phyloP scores from a whole-genome alignment of 2,113 vertebrate species.

The Scomber japonicus region DNA sequence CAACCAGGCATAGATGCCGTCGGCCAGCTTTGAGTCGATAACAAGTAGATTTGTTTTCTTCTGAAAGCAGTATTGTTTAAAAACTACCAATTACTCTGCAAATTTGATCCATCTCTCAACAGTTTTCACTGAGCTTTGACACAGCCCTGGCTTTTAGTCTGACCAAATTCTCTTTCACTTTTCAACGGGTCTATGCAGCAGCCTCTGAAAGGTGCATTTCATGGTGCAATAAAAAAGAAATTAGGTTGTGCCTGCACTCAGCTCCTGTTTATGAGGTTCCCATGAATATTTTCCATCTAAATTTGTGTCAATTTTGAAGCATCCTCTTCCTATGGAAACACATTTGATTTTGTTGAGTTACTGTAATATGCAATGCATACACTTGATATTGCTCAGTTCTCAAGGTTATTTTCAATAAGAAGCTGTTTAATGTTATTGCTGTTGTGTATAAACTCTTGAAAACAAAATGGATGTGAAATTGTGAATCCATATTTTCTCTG shows the following conservation, averaged over 20 bases:
- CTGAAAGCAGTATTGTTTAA: conserved; percentile 71
- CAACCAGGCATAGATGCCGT: conserved; percentile 62
- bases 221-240: conserved; percentile 61
- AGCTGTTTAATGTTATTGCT: conserved; percentile 15
- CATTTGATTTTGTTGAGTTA: conserved; percentile 32
- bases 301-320: conserved; percentile 57
- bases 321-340: conserved; percentile 33
- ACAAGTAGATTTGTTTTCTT: conserved; percentile 77
- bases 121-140: conserved; percentile 42
- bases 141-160: background rate
- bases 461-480: conserved; percentile 7
- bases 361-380: conserved; percentile 22
- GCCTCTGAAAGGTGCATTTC: conserved; percentile 45
- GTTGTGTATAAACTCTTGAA: conserved; percentile 14
- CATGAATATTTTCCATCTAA: conserved; percentile 65
- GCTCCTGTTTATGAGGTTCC: conserved; percentile 50
- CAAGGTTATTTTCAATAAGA: conserved; percentile 38
- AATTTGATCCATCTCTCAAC: conserved; percentile 68
- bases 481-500: background rate
- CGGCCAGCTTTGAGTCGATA: conserved; percentile 62
- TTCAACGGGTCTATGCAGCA: background rate
- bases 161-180: conserved; percentile 4
- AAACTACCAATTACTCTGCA: conserved; percentile 65
- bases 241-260: conserved; percentile 41
- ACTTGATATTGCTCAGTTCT: conserved; percentile 16